Base-by-base conservation (phyloP, 1,140 invertebrate genomes). In the Cotesia vestalis region DNA sequence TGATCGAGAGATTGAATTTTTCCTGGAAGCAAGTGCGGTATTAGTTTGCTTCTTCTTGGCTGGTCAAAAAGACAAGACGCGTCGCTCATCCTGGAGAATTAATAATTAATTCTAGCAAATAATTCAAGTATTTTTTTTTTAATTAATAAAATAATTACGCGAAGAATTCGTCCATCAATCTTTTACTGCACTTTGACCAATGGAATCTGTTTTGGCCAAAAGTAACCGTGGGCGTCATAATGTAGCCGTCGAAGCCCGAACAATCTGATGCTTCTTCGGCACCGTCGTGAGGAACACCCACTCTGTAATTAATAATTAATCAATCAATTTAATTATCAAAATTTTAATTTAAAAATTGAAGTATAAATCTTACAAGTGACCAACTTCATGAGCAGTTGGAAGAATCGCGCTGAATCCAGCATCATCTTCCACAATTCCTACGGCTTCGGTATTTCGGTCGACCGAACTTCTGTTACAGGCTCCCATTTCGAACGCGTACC, bases 1-100 rank as follows among this genome's bases (percentile, higher is more conserved):
- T 95, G 94, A 83, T 97, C 95, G 53, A 97, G 84, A 0, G 93
- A 92, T 14, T 96, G 85, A 69, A 97, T 83, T 77, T 94, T 92
- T 46, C 95, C 95, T 0, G 95, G 95, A 69, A 97, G 83, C 14
- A 96, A 91, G 72, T 94, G 85, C 2, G 93, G 93, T 69, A 96
- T 81, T 6, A 91, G 90, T 79, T 92, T 91, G 78, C 94, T 92
- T 83, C 93, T 92, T 80, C 95, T 92, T 1, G 95, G 95, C 11
- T 92, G 91, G 83, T 96, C 96, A 83, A 93, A 96, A 70, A 97
- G 84, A 82, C 95, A 97, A 5, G 92, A 94, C 17, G 95, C 94
- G 73, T 72, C 73, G 0, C 69, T 52, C 8, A 72, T 60, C 11
- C 74, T 80, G 20, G 20, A 60, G 55, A 64, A 63, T 20, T 34